Evolutionary conservation across 2,113 vertebrate species (phyloP).

Genomic region (Catagonus wagneri): DNA sequence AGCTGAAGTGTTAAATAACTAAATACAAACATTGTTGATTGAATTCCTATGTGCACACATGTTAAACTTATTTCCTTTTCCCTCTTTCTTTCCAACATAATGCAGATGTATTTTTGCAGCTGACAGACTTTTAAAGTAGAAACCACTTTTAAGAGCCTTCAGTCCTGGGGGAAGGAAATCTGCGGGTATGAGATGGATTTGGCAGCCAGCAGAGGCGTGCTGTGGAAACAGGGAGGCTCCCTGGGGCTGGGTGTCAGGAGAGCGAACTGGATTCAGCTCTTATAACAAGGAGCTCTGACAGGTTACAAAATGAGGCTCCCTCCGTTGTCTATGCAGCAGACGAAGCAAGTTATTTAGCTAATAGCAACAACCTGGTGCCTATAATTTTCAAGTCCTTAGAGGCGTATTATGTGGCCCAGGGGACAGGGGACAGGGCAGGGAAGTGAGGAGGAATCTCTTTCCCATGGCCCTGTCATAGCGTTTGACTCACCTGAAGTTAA

Average conservation of each 20-base stretch:
- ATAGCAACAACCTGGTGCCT: not conserved
- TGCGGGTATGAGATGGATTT: not conserved
- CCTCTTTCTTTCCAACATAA: not conserved
- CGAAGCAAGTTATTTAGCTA: conserved; percentile 43
- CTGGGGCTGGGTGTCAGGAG: not conserved
- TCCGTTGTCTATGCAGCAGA: not conserved
- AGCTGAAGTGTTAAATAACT: not conserved
- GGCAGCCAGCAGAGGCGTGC: not conserved
- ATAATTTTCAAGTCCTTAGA: conserved; percentile 13
- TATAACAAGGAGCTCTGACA: conserved; percentile 16
- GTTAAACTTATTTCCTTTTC: not conserved
- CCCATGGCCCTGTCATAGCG: conserved; percentile 8
- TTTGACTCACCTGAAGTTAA: conserved; percentile 69
- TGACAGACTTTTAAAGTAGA: not conserved
- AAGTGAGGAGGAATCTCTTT: conserved; percentile 56
- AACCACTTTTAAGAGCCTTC: not conserved
- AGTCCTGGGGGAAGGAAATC: not conserved
- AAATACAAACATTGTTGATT: not conserved
- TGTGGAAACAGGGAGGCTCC: not conserved
- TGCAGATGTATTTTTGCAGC: not conserved
- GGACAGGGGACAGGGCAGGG: conserved; percentile 18
- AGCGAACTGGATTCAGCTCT: not conserved
- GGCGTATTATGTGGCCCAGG: conserved; percentile 64
- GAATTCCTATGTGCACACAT: rapidly evolving
- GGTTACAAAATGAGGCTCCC: not conserved